phyloP scores from a whole-genome alignment of 2,797 vertebrate genomes.

The Clarias pachynema region DNA sequence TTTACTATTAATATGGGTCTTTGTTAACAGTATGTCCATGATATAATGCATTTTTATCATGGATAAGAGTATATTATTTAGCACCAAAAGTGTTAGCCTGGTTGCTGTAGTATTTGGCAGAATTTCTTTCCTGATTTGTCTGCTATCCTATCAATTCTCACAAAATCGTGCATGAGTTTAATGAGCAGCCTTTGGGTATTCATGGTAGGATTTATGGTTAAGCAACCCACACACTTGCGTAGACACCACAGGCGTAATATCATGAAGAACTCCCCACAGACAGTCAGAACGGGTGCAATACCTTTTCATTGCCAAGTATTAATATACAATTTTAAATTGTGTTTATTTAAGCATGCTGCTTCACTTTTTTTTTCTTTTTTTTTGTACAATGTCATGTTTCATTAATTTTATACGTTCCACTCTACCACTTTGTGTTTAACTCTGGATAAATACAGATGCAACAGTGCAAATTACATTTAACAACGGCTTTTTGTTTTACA shows the following conservation, averaged over 20 bases:
- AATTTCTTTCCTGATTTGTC: neutral
- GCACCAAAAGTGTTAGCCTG: neutral
- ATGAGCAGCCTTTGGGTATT: slow-evolving; percentile 24
- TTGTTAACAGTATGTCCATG: neutral
- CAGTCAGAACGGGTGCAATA: neutral
- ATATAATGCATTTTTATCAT: slow-evolving; percentile 1
- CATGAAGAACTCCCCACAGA: neutral
- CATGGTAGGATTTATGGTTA: slow-evolving; percentile 6
- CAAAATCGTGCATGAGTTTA: neutral
- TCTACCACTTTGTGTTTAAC: slow-evolving; percentile 20
- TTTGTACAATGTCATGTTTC: slow-evolving; percentile 33
- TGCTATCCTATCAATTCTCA: neutral
- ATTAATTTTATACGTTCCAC: slow-evolving; percentile 10
- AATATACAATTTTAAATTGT: neutral
- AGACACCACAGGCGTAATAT: neutral
- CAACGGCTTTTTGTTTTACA: neutral
- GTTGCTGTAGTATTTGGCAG: neutral
- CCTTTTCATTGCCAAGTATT: slow-evolving; percentile 9
- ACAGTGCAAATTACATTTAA: neutral
- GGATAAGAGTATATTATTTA: neutral
- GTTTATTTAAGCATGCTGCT: slow-evolving; percentile 28
- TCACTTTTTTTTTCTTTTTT: neutral
- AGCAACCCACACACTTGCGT: neutral
- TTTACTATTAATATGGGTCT: neutral
- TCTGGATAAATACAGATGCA: neutral